A percentile compares a stretch with the other conserved stretches of the same genome.
Conservation (phyloP, 1,140 invertebrate species). For the Hycleus cichorii region DNA sequence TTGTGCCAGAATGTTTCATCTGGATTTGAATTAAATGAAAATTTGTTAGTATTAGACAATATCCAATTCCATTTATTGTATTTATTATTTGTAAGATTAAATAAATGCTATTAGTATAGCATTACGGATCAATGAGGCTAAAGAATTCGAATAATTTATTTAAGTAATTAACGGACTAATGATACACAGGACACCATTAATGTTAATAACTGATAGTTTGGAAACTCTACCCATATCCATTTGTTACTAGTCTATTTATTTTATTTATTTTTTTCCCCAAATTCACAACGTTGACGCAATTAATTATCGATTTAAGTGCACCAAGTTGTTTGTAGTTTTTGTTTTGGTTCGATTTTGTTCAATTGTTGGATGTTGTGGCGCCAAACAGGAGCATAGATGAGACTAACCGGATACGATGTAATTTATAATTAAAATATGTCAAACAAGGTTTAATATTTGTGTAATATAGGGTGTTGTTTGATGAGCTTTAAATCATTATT, state of each 20-base stretch:
- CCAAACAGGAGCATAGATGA: background rate
- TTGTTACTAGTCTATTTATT: too few relatives aligned
- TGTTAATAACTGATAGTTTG: too few relatives aligned
- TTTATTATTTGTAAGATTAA: slow-evolving; percentile 2
- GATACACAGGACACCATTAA: background rate
- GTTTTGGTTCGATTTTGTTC: background rate
- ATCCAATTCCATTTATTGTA: slow-evolving; percentile 3
- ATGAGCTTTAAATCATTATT: too few relatives aligned
- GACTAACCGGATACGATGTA: background rate
- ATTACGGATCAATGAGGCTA: background rate
- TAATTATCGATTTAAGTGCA: slow-evolving; percentile 7
- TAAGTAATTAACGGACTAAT: slow-evolving; percentile 6
- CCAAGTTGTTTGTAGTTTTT: background rate
- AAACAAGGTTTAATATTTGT: background rate
- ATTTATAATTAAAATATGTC: slow-evolving; percentile 11
- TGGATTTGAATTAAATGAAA: too few relatives aligned
- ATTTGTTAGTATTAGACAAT: too few relatives aligned
- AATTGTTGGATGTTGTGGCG: background rate
- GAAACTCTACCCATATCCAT: too few relatives aligned
- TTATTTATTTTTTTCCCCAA: too few relatives aligned
- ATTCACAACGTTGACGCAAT: background rate
- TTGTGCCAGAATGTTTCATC: too few relatives aligned
- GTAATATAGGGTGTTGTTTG: too few relatives aligned
- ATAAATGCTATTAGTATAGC: slow-evolving; percentile 4
- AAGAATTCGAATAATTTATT: slow-evolving; percentile 9